phyloP scores from a whole-genome alignment of 2,797 vertebrate species.

The Pyrocephalus nanus region DNA sequence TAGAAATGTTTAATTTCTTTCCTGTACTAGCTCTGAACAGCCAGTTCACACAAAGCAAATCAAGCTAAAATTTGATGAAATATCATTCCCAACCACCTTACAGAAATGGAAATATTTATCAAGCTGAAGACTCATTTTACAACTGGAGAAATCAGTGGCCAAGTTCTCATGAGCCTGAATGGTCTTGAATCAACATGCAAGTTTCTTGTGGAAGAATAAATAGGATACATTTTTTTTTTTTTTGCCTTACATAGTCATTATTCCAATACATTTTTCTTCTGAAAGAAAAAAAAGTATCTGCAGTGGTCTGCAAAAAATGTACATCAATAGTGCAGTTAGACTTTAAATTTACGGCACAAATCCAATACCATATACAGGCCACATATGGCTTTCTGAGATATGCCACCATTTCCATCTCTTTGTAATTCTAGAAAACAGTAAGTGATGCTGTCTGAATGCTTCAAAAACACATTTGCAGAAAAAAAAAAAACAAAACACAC shows the following conservation, averaged over 20 bases:
- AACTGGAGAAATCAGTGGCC: background rate
- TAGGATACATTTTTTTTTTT: slow-evolving; percentile 13
- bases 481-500: background rate
- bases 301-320: slow-evolving; percentile 24
- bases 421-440: background rate
- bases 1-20: background rate
- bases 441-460: background rate
- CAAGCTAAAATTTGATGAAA: background rate
- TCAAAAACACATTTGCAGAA: background rate
- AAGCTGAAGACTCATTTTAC: background rate
- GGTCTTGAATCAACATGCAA: background rate
- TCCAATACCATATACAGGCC: background rate
- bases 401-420: background rate
- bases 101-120: background rate
- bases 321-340: slow-evolving; percentile 19
- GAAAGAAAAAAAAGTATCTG: slow-evolving; percentile 19
- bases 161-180: background rate
- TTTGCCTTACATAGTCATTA: slow-evolving; percentile 4
- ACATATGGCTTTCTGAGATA: slow-evolving; percentile 10
- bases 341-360: slow-evolving; percentile 22
- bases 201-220: background rate
- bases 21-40: background rate
- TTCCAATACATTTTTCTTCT: slow-evolving; percentile 37
- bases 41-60: background rate
- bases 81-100: background rate